A percentile compares a stretch with the other conserved stretches of the same genome.
These are phyloP conservation scores for Sander lucioperca DNA, from an alignment of 2,113 vertebrate species.

Conservation along the genomic window DNA sequence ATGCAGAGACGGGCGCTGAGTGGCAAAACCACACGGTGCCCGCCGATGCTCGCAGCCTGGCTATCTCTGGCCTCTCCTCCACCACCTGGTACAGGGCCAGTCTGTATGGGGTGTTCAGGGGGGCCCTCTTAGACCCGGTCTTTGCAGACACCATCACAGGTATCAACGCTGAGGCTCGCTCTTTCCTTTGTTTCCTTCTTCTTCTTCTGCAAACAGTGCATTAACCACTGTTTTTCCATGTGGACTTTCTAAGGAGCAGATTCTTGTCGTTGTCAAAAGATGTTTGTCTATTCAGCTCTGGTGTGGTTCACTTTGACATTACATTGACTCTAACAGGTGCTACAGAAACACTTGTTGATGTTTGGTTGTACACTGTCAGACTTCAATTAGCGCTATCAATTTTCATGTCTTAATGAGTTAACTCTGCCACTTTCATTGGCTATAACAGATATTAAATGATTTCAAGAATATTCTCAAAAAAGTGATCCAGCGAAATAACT, in stretches of 20 bases:
- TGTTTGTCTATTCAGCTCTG: constrained; percentile 3
- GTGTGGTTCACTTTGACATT: constrained; percentile 16
- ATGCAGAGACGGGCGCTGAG: constrained; percentile 77
- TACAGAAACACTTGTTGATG: neutral
- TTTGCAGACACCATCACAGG: constrained; percentile 89
- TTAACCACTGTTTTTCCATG: constrained; percentile 11
- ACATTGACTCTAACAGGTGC: neutral
- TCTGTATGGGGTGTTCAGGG: constrained; percentile 86
- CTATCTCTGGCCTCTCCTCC: constrained; percentile 87
- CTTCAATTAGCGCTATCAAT: too few species aligned
- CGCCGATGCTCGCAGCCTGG: constrained; percentile 78
- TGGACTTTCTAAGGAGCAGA: constrained; percentile 1
- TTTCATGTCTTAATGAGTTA: neutral
- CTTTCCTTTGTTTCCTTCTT: constrained; percentile 49
- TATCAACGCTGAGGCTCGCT: constrained; percentile 64
- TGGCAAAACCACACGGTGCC: constrained; percentile 85
- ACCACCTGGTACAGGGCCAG: constrained; percentile 87
- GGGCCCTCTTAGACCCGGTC: constrained; percentile 84
- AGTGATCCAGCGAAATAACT: neutral
- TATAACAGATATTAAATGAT: neutral
- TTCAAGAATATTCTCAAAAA: neutral
- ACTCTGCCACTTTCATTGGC: neutral
- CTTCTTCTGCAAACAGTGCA: constrained; percentile 30
- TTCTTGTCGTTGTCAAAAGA: constrained; percentile 13
- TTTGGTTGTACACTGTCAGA: neutral